Conservation (phyloP, 2,113 vertebrate genomes). For the Limnothrissa miodon region DNA sequence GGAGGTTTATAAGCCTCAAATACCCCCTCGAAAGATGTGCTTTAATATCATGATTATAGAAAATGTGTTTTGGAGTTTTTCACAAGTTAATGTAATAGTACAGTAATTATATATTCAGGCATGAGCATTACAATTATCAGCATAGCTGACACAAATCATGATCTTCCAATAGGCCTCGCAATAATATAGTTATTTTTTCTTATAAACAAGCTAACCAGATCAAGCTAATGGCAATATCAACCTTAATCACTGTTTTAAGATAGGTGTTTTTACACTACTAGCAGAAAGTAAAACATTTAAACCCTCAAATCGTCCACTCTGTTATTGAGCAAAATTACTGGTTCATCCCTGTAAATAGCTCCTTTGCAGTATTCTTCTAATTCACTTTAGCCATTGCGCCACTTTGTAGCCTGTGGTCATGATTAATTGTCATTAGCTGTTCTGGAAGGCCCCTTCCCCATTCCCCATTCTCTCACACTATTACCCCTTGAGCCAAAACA, state of each 20-base stretch:
- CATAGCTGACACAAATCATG: background rate
- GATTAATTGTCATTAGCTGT: slow-evolving; percentile 42
- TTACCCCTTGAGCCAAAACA: slow-evolving; percentile 54
- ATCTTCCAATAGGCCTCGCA: background rate
- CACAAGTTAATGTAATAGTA: background rate
- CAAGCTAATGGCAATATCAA: background rate
- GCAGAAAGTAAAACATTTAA: background rate
- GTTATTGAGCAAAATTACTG: slow-evolving; percentile 28
- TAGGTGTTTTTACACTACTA: background rate
- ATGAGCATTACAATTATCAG: background rate
- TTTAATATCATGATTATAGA: no score
- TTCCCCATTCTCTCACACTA: slow-evolving; percentile 49
- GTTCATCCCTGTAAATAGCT: background rate
- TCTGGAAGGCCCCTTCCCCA: slow-evolving; percentile 35
- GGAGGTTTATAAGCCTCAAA: no score
- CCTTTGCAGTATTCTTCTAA: slow-evolving; percentile 37
- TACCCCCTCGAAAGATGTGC: no score
- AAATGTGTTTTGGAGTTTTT: no score
- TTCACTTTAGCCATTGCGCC: slow-evolving; percentile 23
- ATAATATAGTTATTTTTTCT: background rate
- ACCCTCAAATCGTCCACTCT: slow-evolving; percentile 31
- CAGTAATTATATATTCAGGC: background rate
- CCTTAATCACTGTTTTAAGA: background rate
- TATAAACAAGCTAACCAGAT: background rate
- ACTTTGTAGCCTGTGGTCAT: slow-evolving; percentile 4